Percentiles rank a stretch among this genome's conserved stretches.
Conservation (phyloP, 2,113 vertebrate genomes). For the Callionymus lyra region DNA sequence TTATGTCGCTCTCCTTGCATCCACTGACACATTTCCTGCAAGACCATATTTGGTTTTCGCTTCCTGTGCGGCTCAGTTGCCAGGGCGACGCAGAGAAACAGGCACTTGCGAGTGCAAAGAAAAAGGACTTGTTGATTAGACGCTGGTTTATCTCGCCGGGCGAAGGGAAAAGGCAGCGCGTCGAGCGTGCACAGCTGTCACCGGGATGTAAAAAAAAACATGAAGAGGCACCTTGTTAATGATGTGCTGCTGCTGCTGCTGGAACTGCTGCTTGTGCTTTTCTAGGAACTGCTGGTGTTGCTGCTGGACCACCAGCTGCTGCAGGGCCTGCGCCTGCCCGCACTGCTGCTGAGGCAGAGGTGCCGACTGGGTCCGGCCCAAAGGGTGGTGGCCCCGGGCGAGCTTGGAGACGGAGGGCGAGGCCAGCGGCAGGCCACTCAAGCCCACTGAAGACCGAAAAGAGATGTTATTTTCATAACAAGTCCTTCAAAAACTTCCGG, state of each 20-base stretch:
- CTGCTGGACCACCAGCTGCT: conserved; percentile 96
- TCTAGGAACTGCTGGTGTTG: conserved; percentile 98
- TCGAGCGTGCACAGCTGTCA: not conserved
- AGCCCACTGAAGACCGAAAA: conserved; percentile 64
- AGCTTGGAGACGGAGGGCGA: conserved; percentile 89
- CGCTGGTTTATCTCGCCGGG: conserved; percentile 25
- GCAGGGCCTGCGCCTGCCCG: conserved; percentile 78
- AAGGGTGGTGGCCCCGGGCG: conserved; percentile 85
- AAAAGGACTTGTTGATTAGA: conserved; percentile 30
- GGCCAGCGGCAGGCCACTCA: conserved; percentile 77
- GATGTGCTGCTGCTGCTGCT: conserved; percentile 81
- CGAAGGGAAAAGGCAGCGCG: not conserved
- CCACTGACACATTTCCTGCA: conserved; percentile 37
- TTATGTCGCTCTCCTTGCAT: conserved; percentile 17
- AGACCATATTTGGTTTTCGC: conserved; percentile 44
- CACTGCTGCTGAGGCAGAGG: conserved; percentile 85
- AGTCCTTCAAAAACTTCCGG: no score
- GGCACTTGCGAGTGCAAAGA: conserved; percentile 8
- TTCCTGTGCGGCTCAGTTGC: conserved; percentile 53
- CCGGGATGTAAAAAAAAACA: not conserved
- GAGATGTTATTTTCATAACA: no score
- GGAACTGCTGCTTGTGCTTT: conserved; percentile 98
- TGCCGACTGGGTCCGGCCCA: conserved; percentile 93
- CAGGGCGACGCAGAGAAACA: conserved; percentile 43
- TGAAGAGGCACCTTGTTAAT: conserved; percentile 78